phyloP scores from a whole-genome alignment of 37 sponge, comb jelly and placozoan genomes.

The Halichondria panicea region DNA sequence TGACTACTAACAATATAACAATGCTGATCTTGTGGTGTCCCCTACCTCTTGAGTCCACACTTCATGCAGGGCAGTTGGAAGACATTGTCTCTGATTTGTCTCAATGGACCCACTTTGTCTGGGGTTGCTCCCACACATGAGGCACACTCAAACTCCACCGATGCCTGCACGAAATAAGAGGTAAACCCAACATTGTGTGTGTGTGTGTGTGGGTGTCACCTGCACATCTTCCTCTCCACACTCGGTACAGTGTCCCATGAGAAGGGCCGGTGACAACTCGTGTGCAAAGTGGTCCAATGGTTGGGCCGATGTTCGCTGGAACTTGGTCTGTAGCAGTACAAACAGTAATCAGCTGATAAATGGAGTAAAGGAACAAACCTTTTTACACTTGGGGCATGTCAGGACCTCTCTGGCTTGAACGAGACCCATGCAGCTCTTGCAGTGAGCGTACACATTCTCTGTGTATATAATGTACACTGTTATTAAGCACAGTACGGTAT shows the following conservation, averaged over 20 bases:
- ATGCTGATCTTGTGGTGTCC: not conserved
- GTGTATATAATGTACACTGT: not conserved
- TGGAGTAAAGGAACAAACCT: not conserved
- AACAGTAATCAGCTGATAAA: not conserved
- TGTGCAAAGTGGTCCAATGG: constrained; percentile 31
- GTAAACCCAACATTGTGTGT: not conserved
- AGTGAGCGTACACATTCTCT: constrained; percentile 25
- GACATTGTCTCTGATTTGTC: constrained; percentile 44
- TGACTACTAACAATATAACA: not conserved
- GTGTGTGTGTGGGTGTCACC: not conserved
- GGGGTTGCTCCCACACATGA: constrained; percentile 12
- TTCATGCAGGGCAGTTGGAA: constrained; percentile 50
- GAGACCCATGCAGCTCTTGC: constrained; percentile 12
- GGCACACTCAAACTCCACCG: constrained; percentile 31
- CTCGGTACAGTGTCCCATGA: constrained; percentile 5
- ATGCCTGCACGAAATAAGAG: constrained; percentile 17
- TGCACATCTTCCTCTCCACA: constrained; percentile 5
- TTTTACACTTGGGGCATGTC: constrained; percentile 13
- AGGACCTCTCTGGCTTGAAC: not conserved
- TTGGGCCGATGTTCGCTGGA: constrained; percentile 4
- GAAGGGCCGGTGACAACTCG: constrained; percentile 1
- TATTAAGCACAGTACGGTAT: not conserved
- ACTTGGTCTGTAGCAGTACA: not conserved
- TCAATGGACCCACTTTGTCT: constrained; percentile 12
- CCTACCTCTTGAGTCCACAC: constrained; percentile 37